Base-by-base conservation (phyloP, 2,113 vertebrate species). In the Daubentonia madagascariensis region DNA sequence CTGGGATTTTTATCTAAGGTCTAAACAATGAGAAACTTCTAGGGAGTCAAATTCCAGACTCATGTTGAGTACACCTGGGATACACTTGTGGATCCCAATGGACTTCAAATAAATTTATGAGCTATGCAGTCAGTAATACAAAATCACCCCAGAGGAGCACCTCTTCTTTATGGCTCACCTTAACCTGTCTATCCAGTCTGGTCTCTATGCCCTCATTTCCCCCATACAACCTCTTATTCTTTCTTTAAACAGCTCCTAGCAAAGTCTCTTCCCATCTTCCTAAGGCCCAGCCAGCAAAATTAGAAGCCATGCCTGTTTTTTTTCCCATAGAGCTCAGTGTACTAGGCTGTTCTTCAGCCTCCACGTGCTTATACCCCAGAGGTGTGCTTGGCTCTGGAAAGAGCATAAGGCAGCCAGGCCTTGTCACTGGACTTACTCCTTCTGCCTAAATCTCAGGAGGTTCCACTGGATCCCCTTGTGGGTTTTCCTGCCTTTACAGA, bases 1-100 rank as follows among this genome's bases (percentile, higher is more conserved):
- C 54, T 78, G 61, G 35, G 37, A 72, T 95, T 85, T 61, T 97
- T 88, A 88, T 65, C 85, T 92, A 92, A 88, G 35, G 48, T 93
- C 76, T 85, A 94, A 91, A 96, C n/a, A 68, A 45, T 35, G 86
- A 94, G 73, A 93, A 57, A 57, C 28, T 91, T 68, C 48, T 68
- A 79, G 83, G 45, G 68, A 94, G 86, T 93, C 83, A 63, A 57
- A 37, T 91, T 96, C 37, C 32, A 93, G 67, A 63, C 8, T 96
- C 28, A 25, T 5, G 59, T 50, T 61, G 80, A 75, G 45, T 70
- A 70, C 63, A 96, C 43, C 84, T 92, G 68, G 88, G 85, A 73
- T 87, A 16, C 35, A 73, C 52, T 40, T 85, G 59, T 84, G 65
- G 25, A n/a, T 95, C 72, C 70, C 32, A 94, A 9, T 80, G 80